Conservation (phyloP, 2,797 vertebrate genomes). For the Thripadectes ignobilis region DNA sequence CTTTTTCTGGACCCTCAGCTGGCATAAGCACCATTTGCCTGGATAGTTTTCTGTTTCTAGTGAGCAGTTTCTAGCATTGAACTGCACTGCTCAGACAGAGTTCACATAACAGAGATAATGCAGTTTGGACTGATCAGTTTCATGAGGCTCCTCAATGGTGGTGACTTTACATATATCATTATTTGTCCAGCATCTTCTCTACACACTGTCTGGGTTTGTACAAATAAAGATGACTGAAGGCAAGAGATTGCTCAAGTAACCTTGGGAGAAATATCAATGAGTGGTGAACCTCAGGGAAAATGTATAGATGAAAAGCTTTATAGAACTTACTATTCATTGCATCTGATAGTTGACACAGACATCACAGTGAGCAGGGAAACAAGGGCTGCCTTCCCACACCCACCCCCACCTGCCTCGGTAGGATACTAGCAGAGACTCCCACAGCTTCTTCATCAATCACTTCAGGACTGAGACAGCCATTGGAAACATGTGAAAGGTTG, state of each 20-base stretch:
- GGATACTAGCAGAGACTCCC: background rate
- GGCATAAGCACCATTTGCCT: background rate
- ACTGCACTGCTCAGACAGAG: background rate
- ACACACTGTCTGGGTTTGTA: background rate
- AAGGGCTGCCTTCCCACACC: background rate
- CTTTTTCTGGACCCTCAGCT: background rate
- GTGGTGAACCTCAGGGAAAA: background rate
- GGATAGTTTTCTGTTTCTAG: background rate
- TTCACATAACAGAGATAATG: background rate
- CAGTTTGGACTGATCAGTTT: background rate
- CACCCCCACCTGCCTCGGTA: background rate
- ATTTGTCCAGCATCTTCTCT: too few relatives aligned
- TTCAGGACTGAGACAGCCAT: background rate
- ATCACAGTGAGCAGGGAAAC: background rate
- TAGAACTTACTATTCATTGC: background rate
- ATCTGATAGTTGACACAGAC: background rate
- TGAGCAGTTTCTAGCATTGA: background rate
- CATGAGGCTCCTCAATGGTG: background rate
- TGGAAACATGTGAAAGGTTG: background rate
- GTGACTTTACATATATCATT: background rate
- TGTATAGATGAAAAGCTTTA: background rate
- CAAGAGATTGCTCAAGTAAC: background rate
- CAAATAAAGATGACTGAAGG: background rate
- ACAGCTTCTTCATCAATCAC: background rate
- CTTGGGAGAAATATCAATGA: background rate